Evolutionary conservation across 2,113 vertebrate species (phyloP).

Genomic region (Prionailurus bengalensis): DNA sequence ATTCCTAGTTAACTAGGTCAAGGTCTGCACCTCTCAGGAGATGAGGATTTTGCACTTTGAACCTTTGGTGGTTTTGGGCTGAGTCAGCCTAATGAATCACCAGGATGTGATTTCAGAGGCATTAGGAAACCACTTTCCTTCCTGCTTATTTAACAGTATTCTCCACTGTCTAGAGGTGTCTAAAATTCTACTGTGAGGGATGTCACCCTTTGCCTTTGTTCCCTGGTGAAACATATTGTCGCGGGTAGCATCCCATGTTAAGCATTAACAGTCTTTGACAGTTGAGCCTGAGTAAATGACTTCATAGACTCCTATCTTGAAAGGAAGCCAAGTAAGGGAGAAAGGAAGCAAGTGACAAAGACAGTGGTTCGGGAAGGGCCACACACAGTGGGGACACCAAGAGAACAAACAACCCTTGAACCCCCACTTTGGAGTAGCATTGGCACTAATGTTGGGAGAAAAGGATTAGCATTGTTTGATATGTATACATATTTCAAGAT

Average conservation of each 20-base stretch:
- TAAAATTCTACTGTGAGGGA: not conserved
- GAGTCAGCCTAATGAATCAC: not conserved
- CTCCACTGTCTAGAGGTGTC: not conserved
- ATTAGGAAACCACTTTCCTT: not conserved
- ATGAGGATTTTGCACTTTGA: constrained; percentile 1
- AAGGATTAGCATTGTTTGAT: not conserved
- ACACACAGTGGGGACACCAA: not conserved
- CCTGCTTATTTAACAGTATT: not conserved
- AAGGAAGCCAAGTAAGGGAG: not conserved
- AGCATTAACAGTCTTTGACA: not conserved
- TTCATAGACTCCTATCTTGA: not conserved
- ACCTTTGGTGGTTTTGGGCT: not conserved
- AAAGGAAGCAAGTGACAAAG: not conserved
- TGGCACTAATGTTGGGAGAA: not conserved
- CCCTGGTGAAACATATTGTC: not conserved
- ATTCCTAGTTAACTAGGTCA: not conserved
- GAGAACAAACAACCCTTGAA: not conserved
- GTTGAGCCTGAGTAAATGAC: not conserved
- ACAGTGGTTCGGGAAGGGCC: no score
- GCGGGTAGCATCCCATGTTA: not conserved
- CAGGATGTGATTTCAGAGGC: constrained; percentile 10
- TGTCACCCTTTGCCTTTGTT: not conserved
- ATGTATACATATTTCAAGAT: not conserved
- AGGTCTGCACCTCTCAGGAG: not conserved
- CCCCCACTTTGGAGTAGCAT: not conserved